phyloP scores from a whole-genome alignment of 2,797 vertebrate species.

The Serranus cabrilla region DNA sequence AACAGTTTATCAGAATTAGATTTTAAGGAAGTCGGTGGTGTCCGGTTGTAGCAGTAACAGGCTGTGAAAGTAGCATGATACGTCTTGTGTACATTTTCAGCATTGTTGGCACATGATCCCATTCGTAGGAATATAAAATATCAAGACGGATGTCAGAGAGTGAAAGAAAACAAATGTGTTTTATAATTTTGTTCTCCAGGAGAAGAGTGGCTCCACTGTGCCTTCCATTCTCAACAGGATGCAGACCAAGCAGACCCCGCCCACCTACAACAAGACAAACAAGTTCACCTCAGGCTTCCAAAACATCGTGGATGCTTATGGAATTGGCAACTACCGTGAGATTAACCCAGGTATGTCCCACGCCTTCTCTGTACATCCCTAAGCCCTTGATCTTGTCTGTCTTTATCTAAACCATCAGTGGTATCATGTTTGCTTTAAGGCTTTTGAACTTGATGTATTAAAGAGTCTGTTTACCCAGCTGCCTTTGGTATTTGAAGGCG shows the following conservation, averaged over 20 bases:
- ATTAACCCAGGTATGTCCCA: constrained; percentile 93
- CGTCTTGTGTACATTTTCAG: neutral
- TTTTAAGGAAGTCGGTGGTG: neutral
- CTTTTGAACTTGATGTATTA: neutral
- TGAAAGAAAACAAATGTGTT: neutral
- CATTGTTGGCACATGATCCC: neutral
- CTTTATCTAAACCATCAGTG: neutral
- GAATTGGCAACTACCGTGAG: constrained; percentile 96
- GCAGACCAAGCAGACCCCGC: constrained; percentile 97
- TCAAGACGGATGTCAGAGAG: no score
- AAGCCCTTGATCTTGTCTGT: neutral
- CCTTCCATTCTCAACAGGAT: constrained; percentile 98
- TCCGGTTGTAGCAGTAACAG: neutral
- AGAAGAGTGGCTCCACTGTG: constrained; percentile 97
- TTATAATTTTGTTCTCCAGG: constrained; percentile 79
- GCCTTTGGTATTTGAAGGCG: constrained; percentile 12
- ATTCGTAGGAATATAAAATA: neutral
- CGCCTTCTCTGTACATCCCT: neutral
- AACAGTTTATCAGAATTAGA: neutral
- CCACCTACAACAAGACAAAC: constrained; percentile 98
- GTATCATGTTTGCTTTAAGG: neutral
- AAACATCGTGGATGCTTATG: constrained; percentile 97
- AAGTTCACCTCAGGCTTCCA: constrained; percentile 98
- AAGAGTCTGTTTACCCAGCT: constrained; percentile 38
- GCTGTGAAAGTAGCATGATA: neutral